Percentiles rank a stretch among this genome's conserved stretches.
These are phyloP conservation scores for Sylvietta virens DNA, from an alignment of 2,113 vertebrate species.

Conservation along the genomic window DNA sequence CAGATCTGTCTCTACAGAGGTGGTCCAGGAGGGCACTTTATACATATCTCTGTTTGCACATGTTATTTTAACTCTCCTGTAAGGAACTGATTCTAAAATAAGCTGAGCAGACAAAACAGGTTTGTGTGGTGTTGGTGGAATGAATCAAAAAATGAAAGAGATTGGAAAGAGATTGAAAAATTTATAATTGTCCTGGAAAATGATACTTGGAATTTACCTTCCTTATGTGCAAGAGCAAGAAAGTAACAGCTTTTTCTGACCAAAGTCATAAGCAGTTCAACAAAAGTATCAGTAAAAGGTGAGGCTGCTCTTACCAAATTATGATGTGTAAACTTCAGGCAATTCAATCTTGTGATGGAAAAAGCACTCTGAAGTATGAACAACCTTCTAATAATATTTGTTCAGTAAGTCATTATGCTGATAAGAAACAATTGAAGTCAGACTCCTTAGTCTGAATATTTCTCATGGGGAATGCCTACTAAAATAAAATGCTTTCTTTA, in stretches of 20 bases:
- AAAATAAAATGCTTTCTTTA: slow-evolving; percentile 3
- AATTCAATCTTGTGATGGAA: slow-evolving; percentile 48
- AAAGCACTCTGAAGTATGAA: slow-evolving; percentile 55
- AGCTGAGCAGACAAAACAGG: not conserved
- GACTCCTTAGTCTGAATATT: slow-evolving; percentile 14
- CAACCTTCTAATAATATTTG: slow-evolving; percentile 72
- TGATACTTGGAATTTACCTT: not conserved
- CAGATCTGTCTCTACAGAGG: not conserved
- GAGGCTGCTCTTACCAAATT: slow-evolving; percentile 48
- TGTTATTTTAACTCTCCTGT: not conserved
- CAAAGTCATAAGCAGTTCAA: not conserved
- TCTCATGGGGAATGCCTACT: not conserved
- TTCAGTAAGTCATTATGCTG: slow-evolving; percentile 65
- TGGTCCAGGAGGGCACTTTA: not conserved
- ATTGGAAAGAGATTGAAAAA: not conserved
- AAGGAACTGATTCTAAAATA: not conserved
- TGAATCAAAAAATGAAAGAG: not conserved
- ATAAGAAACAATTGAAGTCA: slow-evolving; percentile 57
- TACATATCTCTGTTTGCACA: not conserved
- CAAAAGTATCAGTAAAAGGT: slow-evolving; percentile 17
- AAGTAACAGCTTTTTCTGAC: not conserved
- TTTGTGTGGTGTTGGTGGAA: not conserved
- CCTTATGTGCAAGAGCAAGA: not conserved
- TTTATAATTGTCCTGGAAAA: not conserved
- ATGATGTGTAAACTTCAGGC: slow-evolving; percentile 52